Base-by-base conservation (phyloP, 1,140 invertebrate species). In the Colletes gigas region DNA sequence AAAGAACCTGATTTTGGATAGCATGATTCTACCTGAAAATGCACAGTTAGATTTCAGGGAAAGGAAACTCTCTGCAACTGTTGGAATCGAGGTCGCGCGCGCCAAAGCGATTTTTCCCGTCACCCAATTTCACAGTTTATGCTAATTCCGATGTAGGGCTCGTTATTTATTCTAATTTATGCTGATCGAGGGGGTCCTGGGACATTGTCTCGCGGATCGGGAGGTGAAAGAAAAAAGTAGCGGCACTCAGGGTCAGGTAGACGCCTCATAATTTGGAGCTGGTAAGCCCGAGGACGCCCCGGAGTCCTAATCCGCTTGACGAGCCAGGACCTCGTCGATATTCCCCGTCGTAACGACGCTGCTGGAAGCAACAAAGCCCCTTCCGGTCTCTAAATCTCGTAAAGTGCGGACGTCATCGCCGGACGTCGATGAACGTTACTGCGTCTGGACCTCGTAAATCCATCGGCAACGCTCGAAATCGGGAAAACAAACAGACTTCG, bases 161-260 rank as follows among this genome's bases (percentile, higher is more conserved):
- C 66, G 67, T 87, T 86, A 87, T 66, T 62, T 87, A 87, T 87
- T 86, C 66, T 82, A 84, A 88, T 88, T 65, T 84, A 88, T 87
- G 75, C 73, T 65, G 79, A 87, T 87, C 76, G 60, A 62, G 17
- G 7, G 17, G 71, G 69, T 30, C 17, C 6, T 4, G 14, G 44
- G 55, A 63, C 72, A 83, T 87, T 84, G 82, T 87, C 75, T 87
- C 17, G 52, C 60, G 78, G 77, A 83, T 78, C 21, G 68, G 44
- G 9, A 14, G 14, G 15, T 50, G n/a, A 54, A n/a, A 17, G 14
- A 52, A 79, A 62, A 75, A 75, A 54, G n/a, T 62, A 62, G 39
- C 57, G 62, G 19, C 19, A 17, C 52, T 39, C n/a, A 30, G 39
- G 65, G 67, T 3, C 70, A 76, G 78, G 50, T 83, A 85, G 68